These are phyloP conservation scores for Mythimna pallens DNA, from an alignment of 2,888 invertebrate species.

Conservation along the genomic window DNA sequence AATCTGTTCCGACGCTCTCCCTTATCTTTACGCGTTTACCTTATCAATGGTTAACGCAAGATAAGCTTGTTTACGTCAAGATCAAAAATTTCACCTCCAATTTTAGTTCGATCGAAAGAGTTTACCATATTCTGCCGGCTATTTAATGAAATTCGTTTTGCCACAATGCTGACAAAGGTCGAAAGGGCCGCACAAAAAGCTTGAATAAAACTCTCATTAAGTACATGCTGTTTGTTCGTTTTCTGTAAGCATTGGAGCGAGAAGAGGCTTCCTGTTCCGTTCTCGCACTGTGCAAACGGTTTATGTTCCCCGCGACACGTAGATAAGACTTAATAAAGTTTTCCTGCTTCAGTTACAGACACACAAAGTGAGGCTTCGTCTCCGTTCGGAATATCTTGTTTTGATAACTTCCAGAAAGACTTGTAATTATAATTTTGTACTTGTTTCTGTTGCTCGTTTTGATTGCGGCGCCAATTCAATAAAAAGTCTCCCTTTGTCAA, in stretches of 20 bases:
- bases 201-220: conserved; percentile 79
- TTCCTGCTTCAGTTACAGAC: conserved; percentile 67
- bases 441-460: conserved; percentile 55
- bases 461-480: conserved; percentile 40
- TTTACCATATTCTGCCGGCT: conserved; percentile 15
- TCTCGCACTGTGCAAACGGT: conserved; percentile 66
- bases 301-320: conserved; percentile 68
- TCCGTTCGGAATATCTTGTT: conserved; percentile 54
- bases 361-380: conserved; percentile 43
- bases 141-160: conserved; percentile 66
- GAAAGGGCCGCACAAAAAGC: conserved; percentile 81
- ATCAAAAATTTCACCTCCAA: conserved; percentile 29
- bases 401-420: conserved; percentile 50
- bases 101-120: conserved; percentile 35
- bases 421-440: conserved; percentile 50
- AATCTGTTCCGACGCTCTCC: conserved; percentile 66
- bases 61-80: conserved; percentile 43
- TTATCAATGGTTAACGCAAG: conserved; percentile 61
- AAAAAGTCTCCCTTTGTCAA: conserved; percentile 53
- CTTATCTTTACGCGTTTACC: conserved; percentile 66
- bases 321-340: conserved; percentile 69
- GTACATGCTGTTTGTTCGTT: conserved; percentile 80
- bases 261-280: conserved; percentile 83
- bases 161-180: conserved; percentile 73
- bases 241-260: conserved; percentile 77